Base-by-base conservation (phyloP, 2,888 invertebrate species). In the Drosophila ustulata region DNA sequence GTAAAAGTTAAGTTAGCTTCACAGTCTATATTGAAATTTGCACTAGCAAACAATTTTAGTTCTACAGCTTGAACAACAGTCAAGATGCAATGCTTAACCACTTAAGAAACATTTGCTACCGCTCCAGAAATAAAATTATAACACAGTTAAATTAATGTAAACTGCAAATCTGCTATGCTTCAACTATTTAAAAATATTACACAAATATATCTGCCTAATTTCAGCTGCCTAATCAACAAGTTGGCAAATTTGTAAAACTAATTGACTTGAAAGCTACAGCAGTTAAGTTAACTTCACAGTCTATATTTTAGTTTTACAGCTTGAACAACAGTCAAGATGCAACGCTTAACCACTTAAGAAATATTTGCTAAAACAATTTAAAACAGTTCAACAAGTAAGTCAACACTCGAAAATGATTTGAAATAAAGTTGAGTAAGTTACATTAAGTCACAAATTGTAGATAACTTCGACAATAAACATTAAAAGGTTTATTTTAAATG, bases 401-500 rank as follows among this genome's bases (percentile, higher is more conserved):
- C 13, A 30, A 18, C 32, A 32, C 32, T 49, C 32, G 4, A 39
- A 51, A 23, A 30, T 4, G 7, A 5, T 13, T 6, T 4, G 0
- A 39, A 39, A 39, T 6, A 13, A 13, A 2, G 13, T 13, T 13
- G 1, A 13, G 13, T 37, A 4, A n/a, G 9, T 37, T 37, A 11
- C 4, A 37, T 4, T 3, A n/a, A 37, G 11, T 1, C 4, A 5
- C n/a, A n/a, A 37, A 34, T 37, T 37, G 2, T 1, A 23, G 2
- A 0, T 5, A 32, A 3, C 25, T 25, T 8, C 3, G 25, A 32
- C 25, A 45, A 32, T 45, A 55, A 45, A 56, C 45, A 56, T 45
- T 45, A 13, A 56, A 25, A 32, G 9, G 9, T 41, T 41, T 53
- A 53, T 53, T 51, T 23, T n/a, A 51, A n/a, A 34, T n/a, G 7